Conservation (phyloP, 2,797 vertebrate genomes). For the Sebastolobus altivelis region DNA sequence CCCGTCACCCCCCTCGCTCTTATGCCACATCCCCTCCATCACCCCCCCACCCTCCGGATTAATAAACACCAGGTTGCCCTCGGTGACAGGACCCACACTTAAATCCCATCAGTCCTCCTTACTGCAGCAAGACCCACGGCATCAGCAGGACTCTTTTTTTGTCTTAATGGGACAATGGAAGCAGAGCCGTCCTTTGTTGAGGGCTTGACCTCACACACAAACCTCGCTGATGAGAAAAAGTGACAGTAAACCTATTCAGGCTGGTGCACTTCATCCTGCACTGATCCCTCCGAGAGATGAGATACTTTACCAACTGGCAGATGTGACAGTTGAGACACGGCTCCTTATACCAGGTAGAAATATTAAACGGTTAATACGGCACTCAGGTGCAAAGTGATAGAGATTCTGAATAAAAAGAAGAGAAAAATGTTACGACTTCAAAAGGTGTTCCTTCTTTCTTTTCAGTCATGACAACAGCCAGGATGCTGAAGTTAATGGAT, state of each 20-base stretch:
- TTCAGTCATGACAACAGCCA: background rate
- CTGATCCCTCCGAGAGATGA: slow-evolving; percentile 56
- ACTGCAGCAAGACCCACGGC: slow-evolving; percentile 59
- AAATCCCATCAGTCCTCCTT: slow-evolving; percentile 79
- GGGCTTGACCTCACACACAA: slow-evolving; percentile 75
- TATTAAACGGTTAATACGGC: background rate
- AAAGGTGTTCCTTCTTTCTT: background rate
- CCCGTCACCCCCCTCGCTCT: slow-evolving; percentile 24
- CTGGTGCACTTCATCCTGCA: slow-evolving; percentile 62
- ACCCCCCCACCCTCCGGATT: slow-evolving; percentile 62
- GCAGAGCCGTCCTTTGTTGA: slow-evolving; percentile 73
- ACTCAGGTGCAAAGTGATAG: background rate
- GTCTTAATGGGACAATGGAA: slow-evolving; percentile 80
- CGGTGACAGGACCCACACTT: slow-evolving; percentile 80
- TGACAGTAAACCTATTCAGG: slow-evolving; percentile 81
- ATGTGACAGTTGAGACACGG: slow-evolving; percentile 42
- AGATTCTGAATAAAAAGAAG: background rate
- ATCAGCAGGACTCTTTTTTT: slow-evolving; percentile 80
- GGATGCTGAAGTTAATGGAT: background rate
- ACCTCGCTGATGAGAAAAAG: slow-evolving; percentile 71
- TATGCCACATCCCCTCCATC: slow-evolving; percentile 37
- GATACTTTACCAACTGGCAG: slow-evolving; percentile 55
- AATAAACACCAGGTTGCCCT: slow-evolving; percentile 84
- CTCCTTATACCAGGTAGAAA: background rate
- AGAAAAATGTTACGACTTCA: background rate